Evolutionary conservation across 2,113 vertebrate species (phyloP), one percentile per base, ranked within the genome.

Genomic region (Polypterus senegalus): DNA sequence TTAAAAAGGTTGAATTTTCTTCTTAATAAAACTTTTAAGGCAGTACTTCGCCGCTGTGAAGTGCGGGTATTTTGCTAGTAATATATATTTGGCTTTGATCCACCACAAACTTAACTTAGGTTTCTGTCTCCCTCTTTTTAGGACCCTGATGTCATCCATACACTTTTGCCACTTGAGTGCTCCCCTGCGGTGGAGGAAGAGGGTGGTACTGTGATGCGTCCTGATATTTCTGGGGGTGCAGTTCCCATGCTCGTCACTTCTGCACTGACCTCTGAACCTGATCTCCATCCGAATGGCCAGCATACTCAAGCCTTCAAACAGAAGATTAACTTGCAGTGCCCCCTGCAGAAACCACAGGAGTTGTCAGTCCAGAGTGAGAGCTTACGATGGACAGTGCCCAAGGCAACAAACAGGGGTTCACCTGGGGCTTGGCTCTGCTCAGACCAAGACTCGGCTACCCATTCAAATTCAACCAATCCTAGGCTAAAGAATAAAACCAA

Each of bases 101-200:
- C 9, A 2, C 6, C 49, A 51, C 6, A 6, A 51, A 6, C 49
- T 51, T 51, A 51, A 51, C 49, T 51, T 6, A 2, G 49, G 2
- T 51, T 51, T 51, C 9, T 46, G 8, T 47, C 5, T 57, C n/a
- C 9, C 10, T 52, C 6, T 59, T 52, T 59, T 65, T 65, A 96
- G 93, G 91, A 95, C 64, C 88, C 91, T 6, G 90, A 93, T 74
- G 92, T 97, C 68, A 88, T 93, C 67, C 91, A 91, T 70, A 92
- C 88, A 0, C 83, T 85, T 44, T 75, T 97, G n/a, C 89, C 89
- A 6, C 57, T 91, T 61, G 92, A 92, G 67, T 86, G 86, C 3
- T 63, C 76, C 6, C 89, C 89, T 1, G 47, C 71, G 6, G 60
- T 81, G 27, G 91, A 93, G n/a, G 88, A 95, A 2, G 86, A 93